Base-by-base conservation (phyloP, 1,140 invertebrate species). In the Maconellicoccus hirsutus region DNA sequence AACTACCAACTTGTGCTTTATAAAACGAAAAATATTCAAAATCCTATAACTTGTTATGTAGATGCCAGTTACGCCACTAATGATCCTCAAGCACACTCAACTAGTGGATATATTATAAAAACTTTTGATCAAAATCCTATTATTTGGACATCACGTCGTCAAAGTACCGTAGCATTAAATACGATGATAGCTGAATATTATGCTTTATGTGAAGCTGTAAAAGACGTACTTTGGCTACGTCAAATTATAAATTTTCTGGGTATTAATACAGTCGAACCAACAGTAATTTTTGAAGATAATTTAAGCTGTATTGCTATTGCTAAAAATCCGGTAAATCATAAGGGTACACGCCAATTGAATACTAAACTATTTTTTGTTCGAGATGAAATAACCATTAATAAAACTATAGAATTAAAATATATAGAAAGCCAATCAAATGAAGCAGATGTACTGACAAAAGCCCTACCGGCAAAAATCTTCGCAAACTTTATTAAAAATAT, bases 111-210 rank as follows among this genome's bases (percentile, higher is more conserved):
- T n/a, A n/a, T n/a, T n/a, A n/a, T n/a, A n/a, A n/a, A n/a, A n/a
- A n/a, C 23, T 59, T 21, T 38, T 72, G 21, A 10, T 72, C 19
- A 16, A 61, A 63, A 12, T 52, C 16, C 16, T 8, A 59, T 42
- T 63, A 4, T 29, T 12, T 72, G 72, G 70, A 19, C 23, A 0
- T 59, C 69, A 10, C 73, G 74, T 52, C 76, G 76, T 73, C 78
- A 81, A 74, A 69, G 10, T n/a, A 74, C 72, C 71, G 75, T 79
- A 12, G 75, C 78, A 23, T 22, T 79, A 8, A 80, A 76, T 25
- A 78, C 77, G 21, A 75, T 76, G 7, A 79, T 81, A 70, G 76
- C 79, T 0, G 79, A 82, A 61, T 81, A 79, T 72, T 73, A 80
- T 16, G 77, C 79, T 38, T 12, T 73, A 74, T 14, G 21, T 74